Percentiles rank a stretch among this genome's conserved stretches.
phyloP scores from a whole-genome alignment of 2,113 vertebrate genomes.

The Pipa parva region DNA sequence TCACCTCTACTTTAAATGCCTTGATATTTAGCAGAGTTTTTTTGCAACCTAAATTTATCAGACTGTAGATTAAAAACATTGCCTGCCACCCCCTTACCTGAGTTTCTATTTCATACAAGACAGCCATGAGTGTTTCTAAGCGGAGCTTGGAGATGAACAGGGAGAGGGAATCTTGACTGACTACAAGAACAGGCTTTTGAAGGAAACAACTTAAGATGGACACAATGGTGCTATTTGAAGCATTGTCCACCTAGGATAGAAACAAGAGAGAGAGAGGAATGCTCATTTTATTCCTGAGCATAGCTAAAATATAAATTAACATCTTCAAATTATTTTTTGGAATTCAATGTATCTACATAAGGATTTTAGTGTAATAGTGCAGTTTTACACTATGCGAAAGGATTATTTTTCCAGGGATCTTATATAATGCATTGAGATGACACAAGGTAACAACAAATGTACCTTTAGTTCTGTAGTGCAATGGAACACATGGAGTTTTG shows the following conservation, averaged over 20 bases:
- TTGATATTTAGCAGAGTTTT: too few species aligned
- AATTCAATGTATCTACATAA: neutral
- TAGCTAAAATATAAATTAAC: too few species aligned
- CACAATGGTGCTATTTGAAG: conserved; percentile 22
- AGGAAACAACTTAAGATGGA: conserved; percentile 41
- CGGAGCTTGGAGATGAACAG: conserved; percentile 37
- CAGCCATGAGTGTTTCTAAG: conserved; percentile 19
- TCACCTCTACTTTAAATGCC: too few species aligned
- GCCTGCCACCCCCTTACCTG: conserved; percentile 16
- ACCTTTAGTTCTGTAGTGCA: too few species aligned
- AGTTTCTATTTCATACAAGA: conserved; percentile 21
- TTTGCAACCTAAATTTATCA: too few species aligned
- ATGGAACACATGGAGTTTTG: too few species aligned
- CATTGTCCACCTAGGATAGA: conserved; percentile 24
- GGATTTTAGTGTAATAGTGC: neutral
- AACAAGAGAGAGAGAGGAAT: neutral
- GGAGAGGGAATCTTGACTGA: conserved; percentile 41
- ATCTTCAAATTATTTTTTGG: neutral
- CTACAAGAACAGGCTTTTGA: neutral
- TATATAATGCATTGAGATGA: neutral
- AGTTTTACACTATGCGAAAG: neutral
- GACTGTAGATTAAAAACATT: too few species aligned
- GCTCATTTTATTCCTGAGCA: too few species aligned
- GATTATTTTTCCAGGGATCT: neutral
- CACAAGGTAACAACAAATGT: too few species aligned